Percentiles rank a stretch among this genome's conserved stretches.
phyloP scores from a whole-genome alignment of 1,140 invertebrate genomes.

The Maconellicoccus hirsutus region DNA sequence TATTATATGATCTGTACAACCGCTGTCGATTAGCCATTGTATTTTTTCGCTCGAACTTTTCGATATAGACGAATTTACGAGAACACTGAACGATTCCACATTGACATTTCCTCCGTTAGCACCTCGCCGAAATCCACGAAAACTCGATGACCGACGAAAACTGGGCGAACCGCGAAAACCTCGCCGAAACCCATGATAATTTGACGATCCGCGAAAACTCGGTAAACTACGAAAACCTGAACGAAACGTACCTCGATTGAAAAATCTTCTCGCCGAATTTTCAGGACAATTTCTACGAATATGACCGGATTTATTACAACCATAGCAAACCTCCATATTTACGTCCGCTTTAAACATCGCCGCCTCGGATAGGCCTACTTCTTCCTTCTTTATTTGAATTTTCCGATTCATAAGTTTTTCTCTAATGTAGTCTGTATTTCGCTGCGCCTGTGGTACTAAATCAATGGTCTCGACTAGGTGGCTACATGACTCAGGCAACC shows the following conservation, averaged over 20 bases:
- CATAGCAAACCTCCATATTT: not conserved
- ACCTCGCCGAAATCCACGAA: not conserved
- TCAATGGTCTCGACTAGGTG: not conserved
- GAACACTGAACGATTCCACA: not conserved
- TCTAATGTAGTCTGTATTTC: not conserved
- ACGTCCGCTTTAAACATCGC: not conserved
- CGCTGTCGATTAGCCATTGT: not conserved
- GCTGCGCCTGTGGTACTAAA: not conserved
- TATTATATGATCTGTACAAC: not conserved
- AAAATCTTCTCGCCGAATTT: too few species aligned
- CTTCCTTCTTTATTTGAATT: too few species aligned
- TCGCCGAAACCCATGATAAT: too few species aligned
- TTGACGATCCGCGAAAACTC: too few species aligned
- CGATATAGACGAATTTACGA: not conserved
- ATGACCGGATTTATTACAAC: not conserved
- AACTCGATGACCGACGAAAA: not conserved
- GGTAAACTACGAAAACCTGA: too few species aligned
- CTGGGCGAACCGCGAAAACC: too few species aligned
- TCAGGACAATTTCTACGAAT: too few species aligned
- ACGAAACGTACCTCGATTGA: too few species aligned
- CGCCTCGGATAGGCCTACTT: not conserved
- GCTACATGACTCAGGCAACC: not conserved
- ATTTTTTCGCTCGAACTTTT: not conserved
- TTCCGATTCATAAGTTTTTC: not conserved
- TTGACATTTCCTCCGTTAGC: not conserved